phyloP scores from a whole-genome alignment of 2,113 vertebrate species.

The Aviceda subcristata region DNA sequence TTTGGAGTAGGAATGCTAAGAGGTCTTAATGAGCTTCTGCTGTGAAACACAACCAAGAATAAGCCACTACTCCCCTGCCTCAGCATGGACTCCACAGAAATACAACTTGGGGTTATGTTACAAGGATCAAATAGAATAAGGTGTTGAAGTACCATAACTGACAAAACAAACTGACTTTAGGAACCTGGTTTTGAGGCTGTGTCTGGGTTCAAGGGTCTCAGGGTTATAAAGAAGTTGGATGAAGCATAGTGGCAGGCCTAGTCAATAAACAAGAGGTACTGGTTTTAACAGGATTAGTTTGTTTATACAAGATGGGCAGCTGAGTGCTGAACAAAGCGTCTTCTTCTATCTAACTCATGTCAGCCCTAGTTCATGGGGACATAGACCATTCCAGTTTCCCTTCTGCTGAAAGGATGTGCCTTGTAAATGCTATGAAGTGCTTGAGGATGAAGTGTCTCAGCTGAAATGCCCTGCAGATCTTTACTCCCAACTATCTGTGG shows the following conservation, averaged over 20 bases:
- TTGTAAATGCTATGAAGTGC: not conserved
- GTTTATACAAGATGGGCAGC: not conserved
- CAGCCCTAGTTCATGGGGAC: not conserved
- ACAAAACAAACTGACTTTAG: not conserved
- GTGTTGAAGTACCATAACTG: not conserved
- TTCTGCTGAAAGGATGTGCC: not conserved
- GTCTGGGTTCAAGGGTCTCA: not conserved
- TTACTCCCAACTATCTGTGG: not conserved
- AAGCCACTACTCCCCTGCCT: not conserved
- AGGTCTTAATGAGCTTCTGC: not conserved
- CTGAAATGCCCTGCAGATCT: not conserved
- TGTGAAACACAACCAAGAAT: not conserved
- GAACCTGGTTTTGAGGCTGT: not conserved
- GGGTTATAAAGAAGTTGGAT: not conserved
- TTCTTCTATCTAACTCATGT: not conserved
- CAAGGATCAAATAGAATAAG: not conserved
- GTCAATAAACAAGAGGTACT: not conserved
- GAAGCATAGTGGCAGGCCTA: not conserved
- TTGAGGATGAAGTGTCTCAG: not conserved
- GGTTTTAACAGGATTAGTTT: not conserved
- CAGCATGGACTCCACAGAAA: not conserved
- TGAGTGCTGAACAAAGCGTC: not conserved
- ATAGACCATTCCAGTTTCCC: not conserved
- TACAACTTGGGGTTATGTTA: not conserved
- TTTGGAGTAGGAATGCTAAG: not conserved